Evolutionary conservation across 2,888 invertebrate genomes (phyloP).

Genomic region (Polydrusus cervinus): DNA sequence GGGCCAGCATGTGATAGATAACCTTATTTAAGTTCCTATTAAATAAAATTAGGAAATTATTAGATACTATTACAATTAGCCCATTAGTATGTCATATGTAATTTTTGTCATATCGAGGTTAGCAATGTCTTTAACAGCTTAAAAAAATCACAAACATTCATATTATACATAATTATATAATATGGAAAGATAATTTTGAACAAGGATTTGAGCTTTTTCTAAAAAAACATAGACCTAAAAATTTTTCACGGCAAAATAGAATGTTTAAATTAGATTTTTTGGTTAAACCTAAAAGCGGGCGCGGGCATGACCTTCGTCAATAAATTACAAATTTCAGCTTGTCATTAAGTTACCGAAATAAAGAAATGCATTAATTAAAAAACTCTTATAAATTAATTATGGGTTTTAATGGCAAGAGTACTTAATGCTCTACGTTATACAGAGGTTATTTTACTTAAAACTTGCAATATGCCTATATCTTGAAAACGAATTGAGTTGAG

Average conservation of each 20-base stretch:
- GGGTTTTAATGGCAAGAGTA: no score
- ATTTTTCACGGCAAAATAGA: not conserved
- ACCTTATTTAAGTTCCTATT: no score
- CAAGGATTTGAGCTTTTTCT: no score
- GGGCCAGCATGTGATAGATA: no score
- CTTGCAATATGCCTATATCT: no score
- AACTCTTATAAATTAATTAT: no score
- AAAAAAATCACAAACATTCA: not conserved
- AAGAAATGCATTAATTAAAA: not conserved
- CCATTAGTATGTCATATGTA: no score
- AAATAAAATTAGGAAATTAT: no score
- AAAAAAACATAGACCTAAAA: not conserved
- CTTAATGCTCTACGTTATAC: no score
- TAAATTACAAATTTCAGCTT: not conserved
- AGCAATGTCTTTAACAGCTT: not conserved
- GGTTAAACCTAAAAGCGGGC: not conserved
- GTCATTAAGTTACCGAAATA: not conserved
- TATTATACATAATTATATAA: not conserved
- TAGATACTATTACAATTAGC: no score
- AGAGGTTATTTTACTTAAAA: no score
- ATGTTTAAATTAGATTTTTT: not conserved
- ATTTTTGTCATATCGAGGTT: not conserved
- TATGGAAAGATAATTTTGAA: not conserved
- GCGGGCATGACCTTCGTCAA: conserved; percentile 1
- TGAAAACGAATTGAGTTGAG: no score